These are phyloP conservation scores for Lepus oiostolus DNA, from an alignment of 2,797 vertebrate genomes.

Conservation along the genomic window DNA sequence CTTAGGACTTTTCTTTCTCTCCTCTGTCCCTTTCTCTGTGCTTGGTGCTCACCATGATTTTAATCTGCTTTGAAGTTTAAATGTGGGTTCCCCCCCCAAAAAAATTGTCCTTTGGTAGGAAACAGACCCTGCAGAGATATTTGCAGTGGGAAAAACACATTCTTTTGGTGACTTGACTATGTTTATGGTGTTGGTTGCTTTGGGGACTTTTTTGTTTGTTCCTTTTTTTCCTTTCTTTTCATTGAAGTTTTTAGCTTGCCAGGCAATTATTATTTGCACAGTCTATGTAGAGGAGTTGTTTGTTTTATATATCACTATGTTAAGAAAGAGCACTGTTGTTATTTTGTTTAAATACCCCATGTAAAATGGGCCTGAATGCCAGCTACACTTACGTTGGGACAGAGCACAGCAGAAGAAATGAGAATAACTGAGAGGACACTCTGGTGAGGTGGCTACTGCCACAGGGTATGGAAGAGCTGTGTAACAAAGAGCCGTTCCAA, in stretches of 20 bases:
- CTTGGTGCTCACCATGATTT: background rate
- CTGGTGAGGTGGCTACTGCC: background rate
- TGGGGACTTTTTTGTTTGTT: background rate
- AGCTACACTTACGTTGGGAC: background rate
- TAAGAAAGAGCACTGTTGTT: background rate
- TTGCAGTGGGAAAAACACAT: background rate
- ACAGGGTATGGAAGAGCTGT: background rate
- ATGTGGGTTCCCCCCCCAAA: background rate
- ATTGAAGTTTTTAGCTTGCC: constrained; percentile 40
- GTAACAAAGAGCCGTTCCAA: background rate
- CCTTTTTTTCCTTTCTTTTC: constrained; percentile 5
- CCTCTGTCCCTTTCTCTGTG: background rate
- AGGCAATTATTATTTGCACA: background rate
- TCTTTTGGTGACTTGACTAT: constrained; percentile 35
- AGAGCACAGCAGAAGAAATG: constrained; percentile 15
- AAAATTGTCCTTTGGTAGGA: background rate
- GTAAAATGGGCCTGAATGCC: constrained; percentile 35
- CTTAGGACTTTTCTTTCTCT: accelerated
- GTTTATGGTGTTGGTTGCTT: background rate
- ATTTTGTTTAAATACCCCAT: background rate
- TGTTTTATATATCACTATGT: constrained; percentile 26
- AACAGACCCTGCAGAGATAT: constrained; percentile 14
- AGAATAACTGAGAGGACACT: background rate
- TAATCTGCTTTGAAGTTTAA: background rate
- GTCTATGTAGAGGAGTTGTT: background rate